Conservation (phyloP, 1,140 invertebrate genomes). For the Sitodiplosis mosellana region DNA sequence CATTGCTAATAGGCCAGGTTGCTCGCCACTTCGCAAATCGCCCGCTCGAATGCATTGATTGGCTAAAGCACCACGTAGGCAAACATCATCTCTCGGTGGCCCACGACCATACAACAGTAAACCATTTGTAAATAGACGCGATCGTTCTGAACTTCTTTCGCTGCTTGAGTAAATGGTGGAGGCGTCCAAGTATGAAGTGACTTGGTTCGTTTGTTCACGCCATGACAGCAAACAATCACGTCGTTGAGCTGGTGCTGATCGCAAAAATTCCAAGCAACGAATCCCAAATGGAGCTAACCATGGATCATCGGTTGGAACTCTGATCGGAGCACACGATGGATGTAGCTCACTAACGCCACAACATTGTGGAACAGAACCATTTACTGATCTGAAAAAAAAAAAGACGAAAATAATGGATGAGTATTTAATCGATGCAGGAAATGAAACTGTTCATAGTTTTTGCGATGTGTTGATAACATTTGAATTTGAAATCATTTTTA, state of each 20-base stretch:
- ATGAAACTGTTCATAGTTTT: too few species aligned
- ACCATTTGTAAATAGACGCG: slow-evolving; percentile 53
- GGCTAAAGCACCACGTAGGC: slow-evolving; percentile 42
- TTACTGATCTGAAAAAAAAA: slow-evolving; percentile 39
- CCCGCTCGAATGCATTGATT: slow-evolving; percentile 53
- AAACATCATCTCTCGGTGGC: slow-evolving; percentile 39
- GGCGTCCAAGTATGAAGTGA: slow-evolving; percentile 74
- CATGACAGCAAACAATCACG: slow-evolving; percentile 50
- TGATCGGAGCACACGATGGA: slow-evolving; percentile 66
- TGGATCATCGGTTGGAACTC: slow-evolving; percentile 46
- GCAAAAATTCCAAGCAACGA: slow-evolving; percentile 53
- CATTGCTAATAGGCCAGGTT: slow-evolving; percentile 67
- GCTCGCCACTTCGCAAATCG: slow-evolving; percentile 65
- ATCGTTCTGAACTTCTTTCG: slow-evolving; percentile 49
- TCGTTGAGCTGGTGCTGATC: slow-evolving; percentile 48
- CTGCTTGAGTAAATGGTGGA: slow-evolving; percentile 84
- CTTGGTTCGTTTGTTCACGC: slow-evolving; percentile 57
- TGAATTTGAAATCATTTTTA: too few species aligned
- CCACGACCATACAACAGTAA: slow-evolving; percentile 46
- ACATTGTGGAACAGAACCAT: slow-evolving; percentile 60
- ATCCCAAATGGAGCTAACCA: slow-evolving; percentile 50
- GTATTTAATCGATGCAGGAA: too few species aligned
- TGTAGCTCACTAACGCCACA: slow-evolving; percentile 54
- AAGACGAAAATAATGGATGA: too few species aligned
- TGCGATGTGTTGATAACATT: too few species aligned